Conservation (phyloP, 2,888 invertebrate species). For the Cataglyphis cursor region DNA sequence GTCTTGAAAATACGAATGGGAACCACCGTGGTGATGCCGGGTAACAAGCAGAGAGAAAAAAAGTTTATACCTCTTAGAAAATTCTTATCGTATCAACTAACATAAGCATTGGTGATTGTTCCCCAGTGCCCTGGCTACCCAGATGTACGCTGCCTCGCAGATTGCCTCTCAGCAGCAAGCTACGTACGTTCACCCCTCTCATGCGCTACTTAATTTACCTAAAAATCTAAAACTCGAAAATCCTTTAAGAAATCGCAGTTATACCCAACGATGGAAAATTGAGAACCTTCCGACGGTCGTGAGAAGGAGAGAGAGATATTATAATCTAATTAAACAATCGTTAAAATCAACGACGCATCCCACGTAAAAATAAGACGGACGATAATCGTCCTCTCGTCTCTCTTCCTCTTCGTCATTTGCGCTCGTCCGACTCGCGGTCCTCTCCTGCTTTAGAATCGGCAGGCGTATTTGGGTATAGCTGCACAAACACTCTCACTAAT, state of each 20-base stretch:
- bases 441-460: conserved; percentile 44
- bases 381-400: not conserved
- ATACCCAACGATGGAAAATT: conserved; percentile 80
- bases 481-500: conserved; percentile 81
- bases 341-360: conserved; percentile 1
- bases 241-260: conserved; percentile 80
- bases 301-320: conserved; percentile 6
- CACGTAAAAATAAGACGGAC: not conserved
- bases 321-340: not conserved
- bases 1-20: conserved; percentile 47
- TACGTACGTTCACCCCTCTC: conserved; percentile 92
- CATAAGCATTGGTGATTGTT: conserved; percentile 88
- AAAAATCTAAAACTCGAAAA: conserved; percentile 80
- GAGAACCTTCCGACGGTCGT: conserved; percentile 41
- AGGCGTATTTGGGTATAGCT: conserved; percentile 85
- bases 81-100: conserved; percentile 85
- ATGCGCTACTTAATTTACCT: conserved; percentile 85
- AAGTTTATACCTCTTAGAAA: conserved; percentile 71
- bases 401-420: conserved; percentile 24
- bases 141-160: conserved; percentile 97
- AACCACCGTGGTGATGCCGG: conserved; percentile 72
- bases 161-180: conserved; percentile 97
- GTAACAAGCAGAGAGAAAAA: conserved; percentile 65
- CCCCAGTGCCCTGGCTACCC: conserved; percentile 98
- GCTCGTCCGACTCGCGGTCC: conserved; percentile 14